Evolutionary conservation across 2,888 invertebrate species (phyloP), one percentile per base, ranked within the genome.

Genomic region (Stenodema calcarata): DNA sequence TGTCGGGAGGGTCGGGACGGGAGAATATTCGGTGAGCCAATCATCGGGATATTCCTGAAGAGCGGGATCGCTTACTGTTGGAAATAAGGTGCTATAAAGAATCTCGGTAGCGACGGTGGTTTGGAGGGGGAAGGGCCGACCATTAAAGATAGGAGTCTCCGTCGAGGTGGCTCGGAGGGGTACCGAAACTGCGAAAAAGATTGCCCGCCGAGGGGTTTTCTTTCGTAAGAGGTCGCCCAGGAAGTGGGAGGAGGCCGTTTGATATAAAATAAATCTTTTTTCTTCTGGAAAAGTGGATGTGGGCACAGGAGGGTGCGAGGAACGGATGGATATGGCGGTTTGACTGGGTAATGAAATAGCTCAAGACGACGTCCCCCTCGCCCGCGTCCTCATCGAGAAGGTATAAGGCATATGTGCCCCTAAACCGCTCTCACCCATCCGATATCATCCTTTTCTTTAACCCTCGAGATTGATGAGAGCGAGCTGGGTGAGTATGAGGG

Each of bases 201-300:
- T 62, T 23, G 62, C 62, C 18, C 62, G 23, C 62, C 23, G 62
- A 62, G 62, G 62, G 62, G 44, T 3, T 2, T n/a, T n/a, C n/a
- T 44, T 44, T 30, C 18, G 44, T 41, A 44, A 44, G 27, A n/a
- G 78, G 18, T n/a, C n/a, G n/a, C n/a, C n/a, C 16, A 44, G 75
- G n/a, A 75, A 78, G 30, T 75, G 30, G 28, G n/a, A 23, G 62
- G 62, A 23, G 62, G 35, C n/a, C 16, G 41, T 76, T 78, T 78
- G 78, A 78, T 78, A 78, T 78, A 78, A 78, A 78, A 78, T 78
- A 78, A 78, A 78, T 78, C 78, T 78, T 78, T 78, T 78, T 78
- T n/a, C n/a, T 78, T 78, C 62, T 30, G 73, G 30, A 73, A 73
- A 73, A 73, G 35, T 35, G 73, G 35, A 35, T 14, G 73, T 16